Evolutionary conservation across 2,797 vertebrate genomes (phyloP).

Genomic region (Mus minutoides): DNA sequence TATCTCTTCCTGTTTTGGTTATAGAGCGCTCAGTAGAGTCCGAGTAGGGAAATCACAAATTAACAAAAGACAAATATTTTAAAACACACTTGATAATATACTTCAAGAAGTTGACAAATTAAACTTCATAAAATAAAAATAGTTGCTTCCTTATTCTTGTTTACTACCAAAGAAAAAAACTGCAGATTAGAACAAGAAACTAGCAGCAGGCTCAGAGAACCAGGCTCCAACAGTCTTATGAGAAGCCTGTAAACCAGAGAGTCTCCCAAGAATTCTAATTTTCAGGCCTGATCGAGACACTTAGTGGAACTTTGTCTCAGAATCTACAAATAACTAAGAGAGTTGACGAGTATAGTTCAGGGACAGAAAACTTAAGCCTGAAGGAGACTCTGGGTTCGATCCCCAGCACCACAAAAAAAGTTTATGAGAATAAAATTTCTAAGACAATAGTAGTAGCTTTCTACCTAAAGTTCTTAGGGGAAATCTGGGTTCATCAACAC

Average conservation of each 20-base stretch:
- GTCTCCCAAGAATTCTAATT: neutral
- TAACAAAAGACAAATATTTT: constrained; percentile 35
- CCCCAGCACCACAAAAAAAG: neutral
- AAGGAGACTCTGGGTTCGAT: neutral
- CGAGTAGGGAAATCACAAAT: neutral
- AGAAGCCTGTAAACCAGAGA: neutral
- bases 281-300: neutral
- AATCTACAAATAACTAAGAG: neutral
- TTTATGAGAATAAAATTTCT: neutral
- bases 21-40: neutral
- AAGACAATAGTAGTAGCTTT: neutral
- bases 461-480: constrained; percentile 17
- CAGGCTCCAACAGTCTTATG: neutral
- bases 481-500: neutral
- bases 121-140: constrained; percentile 25
- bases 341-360: neutral
- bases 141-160: neutral
- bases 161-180: constrained; percentile 27
- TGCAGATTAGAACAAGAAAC: constrained; percentile 29
- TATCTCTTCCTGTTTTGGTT: neutral
- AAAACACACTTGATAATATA: neutral
- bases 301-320: neutral
- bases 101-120: neutral
- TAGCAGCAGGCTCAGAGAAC: neutral
- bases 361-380: neutral